Evolutionary conservation across 2,797 vertebrate species (phyloP).

Genomic region (Columba guinea): DNA sequence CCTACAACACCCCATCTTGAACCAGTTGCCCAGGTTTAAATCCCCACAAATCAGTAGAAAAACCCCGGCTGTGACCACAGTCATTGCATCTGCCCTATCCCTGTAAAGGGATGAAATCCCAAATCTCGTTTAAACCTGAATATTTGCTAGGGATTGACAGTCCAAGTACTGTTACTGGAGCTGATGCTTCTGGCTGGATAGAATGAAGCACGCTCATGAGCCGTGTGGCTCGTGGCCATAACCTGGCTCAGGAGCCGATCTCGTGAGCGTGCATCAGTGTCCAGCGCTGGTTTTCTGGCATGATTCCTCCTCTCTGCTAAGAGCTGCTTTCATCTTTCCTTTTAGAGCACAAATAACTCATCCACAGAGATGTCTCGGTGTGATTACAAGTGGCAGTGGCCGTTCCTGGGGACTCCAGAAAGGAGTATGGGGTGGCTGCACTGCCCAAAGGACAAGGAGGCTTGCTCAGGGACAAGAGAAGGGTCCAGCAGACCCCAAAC

Average conservation of each 20-base stretch:
- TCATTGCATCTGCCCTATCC: background rate
- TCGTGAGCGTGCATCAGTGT: too few relatives aligned
- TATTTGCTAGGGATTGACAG: too few relatives aligned
- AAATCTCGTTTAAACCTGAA: background rate
- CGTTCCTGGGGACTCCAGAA: background rate
- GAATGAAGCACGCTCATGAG: too few relatives aligned
- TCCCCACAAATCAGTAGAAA: background rate
- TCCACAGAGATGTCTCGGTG: background rate
- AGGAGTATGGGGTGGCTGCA: background rate
- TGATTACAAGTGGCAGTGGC: background rate
- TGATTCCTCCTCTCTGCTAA: background rate
- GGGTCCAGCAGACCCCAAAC: background rate
- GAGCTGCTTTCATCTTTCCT: background rate
- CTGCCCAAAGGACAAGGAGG: accelerated
- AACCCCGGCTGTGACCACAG: background rate
- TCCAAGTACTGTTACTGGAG: too few relatives aligned
- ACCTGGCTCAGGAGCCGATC: too few relatives aligned
- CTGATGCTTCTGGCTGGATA: too few relatives aligned
- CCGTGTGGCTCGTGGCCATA: too few relatives aligned
- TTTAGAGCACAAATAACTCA: background rate
- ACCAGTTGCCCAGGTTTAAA: background rate
- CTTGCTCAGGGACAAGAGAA: background rate
- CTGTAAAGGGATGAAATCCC: background rate
- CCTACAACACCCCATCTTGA: background rate
- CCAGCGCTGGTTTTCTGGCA: background rate